Conservation (phyloP, 2,797 vertebrate species). For the Semotilus atromaculatus region DNA sequence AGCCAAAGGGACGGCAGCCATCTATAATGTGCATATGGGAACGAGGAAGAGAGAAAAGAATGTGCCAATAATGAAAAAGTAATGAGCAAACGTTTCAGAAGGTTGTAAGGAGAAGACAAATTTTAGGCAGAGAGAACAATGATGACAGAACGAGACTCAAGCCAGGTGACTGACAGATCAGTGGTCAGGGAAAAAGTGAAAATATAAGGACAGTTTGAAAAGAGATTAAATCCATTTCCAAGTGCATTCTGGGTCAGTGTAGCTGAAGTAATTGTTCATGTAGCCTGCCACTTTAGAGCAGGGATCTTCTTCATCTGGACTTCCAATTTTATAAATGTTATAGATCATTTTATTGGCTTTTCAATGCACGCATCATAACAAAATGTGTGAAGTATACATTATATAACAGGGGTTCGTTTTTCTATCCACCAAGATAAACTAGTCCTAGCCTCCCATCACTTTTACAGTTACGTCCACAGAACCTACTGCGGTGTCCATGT, state of each 20-base stretch:
- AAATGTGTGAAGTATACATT: background rate
- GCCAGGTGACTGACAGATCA: conserved; percentile 1
- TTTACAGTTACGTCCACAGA: conserved; percentile 13
- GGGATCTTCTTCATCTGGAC: background rate
- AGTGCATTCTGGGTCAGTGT: background rate
- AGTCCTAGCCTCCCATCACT: background rate
- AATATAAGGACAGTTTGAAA: background rate
- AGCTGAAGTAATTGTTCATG: background rate
- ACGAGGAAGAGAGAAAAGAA: conserved; percentile 7
- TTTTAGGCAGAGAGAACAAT: background rate
- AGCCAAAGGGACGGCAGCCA: conserved; percentile 33
- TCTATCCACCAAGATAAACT: background rate
- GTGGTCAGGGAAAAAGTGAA: background rate
- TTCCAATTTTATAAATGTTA: background rate
- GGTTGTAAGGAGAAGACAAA: conserved; percentile 33
- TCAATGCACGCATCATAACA: background rate
- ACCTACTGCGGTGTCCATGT: background rate
- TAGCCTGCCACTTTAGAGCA: background rate
- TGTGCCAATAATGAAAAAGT: conserved; percentile 23
- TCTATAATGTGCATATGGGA: conserved; percentile 42
- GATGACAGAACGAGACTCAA: background rate
- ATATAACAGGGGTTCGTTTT: background rate
- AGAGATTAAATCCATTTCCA: background rate
- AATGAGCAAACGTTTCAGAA: conserved; percentile 28
- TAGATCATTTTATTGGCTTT: background rate